Base-by-base conservation (phyloP, 2,888 invertebrate genomes). In the Cephalotes varians region DNA sequence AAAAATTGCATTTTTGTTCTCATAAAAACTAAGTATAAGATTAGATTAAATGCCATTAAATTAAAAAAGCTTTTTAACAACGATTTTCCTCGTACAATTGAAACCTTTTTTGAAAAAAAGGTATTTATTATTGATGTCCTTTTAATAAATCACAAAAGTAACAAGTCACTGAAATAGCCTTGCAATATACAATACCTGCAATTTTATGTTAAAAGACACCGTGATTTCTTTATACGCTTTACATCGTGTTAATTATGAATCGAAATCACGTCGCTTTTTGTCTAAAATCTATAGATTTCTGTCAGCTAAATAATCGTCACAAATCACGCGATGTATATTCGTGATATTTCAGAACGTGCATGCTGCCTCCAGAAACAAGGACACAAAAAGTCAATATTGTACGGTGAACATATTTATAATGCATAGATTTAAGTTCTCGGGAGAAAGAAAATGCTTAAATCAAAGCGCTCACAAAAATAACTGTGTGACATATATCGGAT, bases 251-350 rank as follows among this genome's bases (percentile, higher is more conserved):
- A 60, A 21, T 31, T 49, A 47, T 18, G 31, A 62, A 21, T 47
- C 21, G 18, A 54, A 31, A 73, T 62, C 47, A 49, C 25, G n/a
- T 54, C 18, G n/a, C 40, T 44, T 47, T 74, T 74, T 47, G 47
- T 62, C n/a, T 49, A 62, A 31, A 47, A 49, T 15, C 58, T 72
- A 31, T 40, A 56, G n/a, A 56, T 73, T 60, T 47, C 1, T 15
- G 15, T 21, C 3, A 73, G 58, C 15, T n/a, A 62, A 58, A 73
- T 73, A 60, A 10, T 5, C 21, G 62, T 62, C 12, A 40, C 34
- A 34, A 73, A 60, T 62, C 73, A 72, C 72, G 72, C 40, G 47
- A 47, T 1, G 15, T 3, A 7, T n/a, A 51, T 73, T 60, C 73
- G 34, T 60, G 34, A 60, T 58, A 31, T 47, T 58, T 10, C 9